Evolutionary conservation across 1,140 invertebrate genomes (phyloP), one percentile per base, ranked within the genome.

Genomic region (Grapholita molesta): DNA sequence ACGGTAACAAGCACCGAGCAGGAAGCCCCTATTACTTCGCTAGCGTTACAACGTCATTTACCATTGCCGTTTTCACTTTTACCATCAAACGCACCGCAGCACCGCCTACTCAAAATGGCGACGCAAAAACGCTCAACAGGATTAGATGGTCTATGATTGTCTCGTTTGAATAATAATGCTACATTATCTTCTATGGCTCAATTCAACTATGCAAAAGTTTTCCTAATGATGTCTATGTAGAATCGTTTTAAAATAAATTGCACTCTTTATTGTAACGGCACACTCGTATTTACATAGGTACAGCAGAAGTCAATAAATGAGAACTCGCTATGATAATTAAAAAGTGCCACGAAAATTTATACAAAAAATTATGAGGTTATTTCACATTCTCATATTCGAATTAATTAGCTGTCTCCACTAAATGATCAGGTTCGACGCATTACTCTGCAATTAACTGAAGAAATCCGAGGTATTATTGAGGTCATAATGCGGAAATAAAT

Each of bases 1-100:
- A 61, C 55, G 55, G 55, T 28, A 30, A 61, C 35, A 42, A 53
- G 52, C 66, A 69, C 55, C 67, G 55, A 69, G 28, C 68, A 69
- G 65, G 70, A 71, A 72, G 66, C 66, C 70, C 33, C 70, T 73
- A 72, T 70, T 70, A 67, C 55, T 66, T 70, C 48, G 32, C 53
- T 78, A 53, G 66, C 71, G 70, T 76, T 72, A 72, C 76, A 78
- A 66, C 76, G 68, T 71, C 68, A 68, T 73, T 67, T 21, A 57
- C 55, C 38, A 52, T 23, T 64, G 55, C 65, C 68, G 68, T 81
- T 86, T 85, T 89, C 83, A 87, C 84, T 89, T 89, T 89, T 87
- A 77, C 80, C 77, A 82, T 80, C 82, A 82, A 83, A 78, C 65
- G 75, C 85, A 83, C 79, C 80, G 77, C 80, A 66, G 69, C 70